Conservation (phyloP, 2,113 vertebrate genomes). For the Saguinus midas region DNA sequence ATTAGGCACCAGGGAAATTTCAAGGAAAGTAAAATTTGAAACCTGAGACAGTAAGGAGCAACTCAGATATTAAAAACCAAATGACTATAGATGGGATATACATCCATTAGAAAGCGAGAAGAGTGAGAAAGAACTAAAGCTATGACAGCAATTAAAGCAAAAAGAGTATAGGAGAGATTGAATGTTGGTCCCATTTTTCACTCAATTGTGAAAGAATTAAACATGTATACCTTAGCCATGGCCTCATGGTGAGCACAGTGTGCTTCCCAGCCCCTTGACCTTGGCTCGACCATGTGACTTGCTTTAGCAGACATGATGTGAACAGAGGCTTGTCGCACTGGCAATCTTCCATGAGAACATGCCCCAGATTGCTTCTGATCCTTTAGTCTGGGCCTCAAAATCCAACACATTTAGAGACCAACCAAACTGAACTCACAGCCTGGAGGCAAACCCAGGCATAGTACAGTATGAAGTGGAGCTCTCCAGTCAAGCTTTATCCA, state of each 20-base stretch:
- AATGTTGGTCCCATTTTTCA: not conserved
- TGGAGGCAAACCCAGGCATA: not conserved
- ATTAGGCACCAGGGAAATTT: conserved; percentile 72
- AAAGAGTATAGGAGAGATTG: not conserved
- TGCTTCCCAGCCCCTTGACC: not conserved
- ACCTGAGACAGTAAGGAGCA: conserved; percentile 57
- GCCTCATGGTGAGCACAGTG: not conserved
- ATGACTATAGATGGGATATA: conserved; percentile 47
- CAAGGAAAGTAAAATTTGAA: conserved; percentile 68
- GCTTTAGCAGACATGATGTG: not conserved
- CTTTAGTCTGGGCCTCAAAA: not conserved
- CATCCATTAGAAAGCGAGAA: conserved; percentile 47
- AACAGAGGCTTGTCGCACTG: not conserved
- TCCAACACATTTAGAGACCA: not conserved
- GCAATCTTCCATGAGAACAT: not conserved
- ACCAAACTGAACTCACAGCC: not conserved
- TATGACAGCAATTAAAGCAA: conserved; percentile 30
- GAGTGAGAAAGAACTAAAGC: conserved; percentile 5
- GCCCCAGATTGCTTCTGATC: not conserved
- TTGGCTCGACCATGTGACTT: not conserved
- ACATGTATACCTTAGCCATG: not conserved
- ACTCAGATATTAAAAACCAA: conserved; percentile 70
- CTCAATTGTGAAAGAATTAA: not conserved
- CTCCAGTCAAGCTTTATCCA: not conserved
- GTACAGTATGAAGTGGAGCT: not conserved